A percentile compares a stretch with the other conserved stretches of the same genome.
These are phyloP conservation scores for Gadopsis marmoratus DNA, from an alignment of 2,797 vertebrate genomes.

Conservation along the genomic window DNA sequence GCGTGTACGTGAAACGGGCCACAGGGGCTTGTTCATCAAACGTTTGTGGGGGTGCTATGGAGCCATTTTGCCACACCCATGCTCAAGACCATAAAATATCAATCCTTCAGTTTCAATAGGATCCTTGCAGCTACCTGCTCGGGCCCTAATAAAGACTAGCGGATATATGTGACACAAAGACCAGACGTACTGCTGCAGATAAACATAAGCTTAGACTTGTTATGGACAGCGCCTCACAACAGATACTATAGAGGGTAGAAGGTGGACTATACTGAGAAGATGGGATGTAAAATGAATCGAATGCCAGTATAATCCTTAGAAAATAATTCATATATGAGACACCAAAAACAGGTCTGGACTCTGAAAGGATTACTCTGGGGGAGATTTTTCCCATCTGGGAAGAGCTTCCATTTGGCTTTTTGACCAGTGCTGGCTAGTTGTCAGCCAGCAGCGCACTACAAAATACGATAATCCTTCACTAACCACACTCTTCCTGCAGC, in stretches of 20 bases:
- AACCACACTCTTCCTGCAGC: conserved; percentile 52
- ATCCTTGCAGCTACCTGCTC: too few species aligned
- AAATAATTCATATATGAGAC: conserved; percentile 6
- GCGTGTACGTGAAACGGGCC: too few species aligned
- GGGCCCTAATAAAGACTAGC: too few species aligned
- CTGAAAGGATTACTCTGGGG: neutral
- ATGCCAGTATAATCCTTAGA: conserved; percentile 12
- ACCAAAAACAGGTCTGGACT: neutral
- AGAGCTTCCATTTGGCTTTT: conserved; percentile 29
- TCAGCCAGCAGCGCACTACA: conserved; percentile 43
- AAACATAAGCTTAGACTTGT: neutral
- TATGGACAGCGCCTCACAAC: neutral
- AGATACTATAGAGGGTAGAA: neutral
- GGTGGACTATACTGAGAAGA: neutral
- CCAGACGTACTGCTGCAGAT: neutral
- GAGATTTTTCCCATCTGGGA: neutral
- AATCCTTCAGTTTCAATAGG: too few species aligned
- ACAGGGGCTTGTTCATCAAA: too few species aligned
- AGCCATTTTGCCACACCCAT: too few species aligned
- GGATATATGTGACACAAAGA: neutral
- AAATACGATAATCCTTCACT: conserved; percentile 66
- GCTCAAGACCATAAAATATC: too few species aligned
- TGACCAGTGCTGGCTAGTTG: conserved; percentile 31
- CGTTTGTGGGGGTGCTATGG: too few species aligned
- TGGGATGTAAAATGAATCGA: neutral